These are phyloP conservation scores for cat (Felis catus) DNA, from an alignment of 2,113 vertebrate genomes.

Conservation along the genomic window F.catus_Fca126_mat1.0 CM031417.1:145098001-145098500, in stretches of 20 bases:
- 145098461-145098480: neutral
- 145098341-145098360: neutral
- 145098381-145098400: neutral
- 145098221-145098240: neutral
- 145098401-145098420: neutral
- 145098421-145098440: neutral
- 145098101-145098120: neutral
- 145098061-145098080: constrained; percentile 49
- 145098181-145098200: neutral
- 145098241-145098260: neutral
- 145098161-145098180: neutral
- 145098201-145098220: neutral
- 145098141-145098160: neutral
- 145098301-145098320: neutral
- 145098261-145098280: neutral
- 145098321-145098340: neutral
- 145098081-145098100: neutral
- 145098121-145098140: neutral
- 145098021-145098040: constrained; percentile 47
- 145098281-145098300: neutral
- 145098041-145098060: constrained; percentile 60
- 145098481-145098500: neutral
- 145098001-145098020: neutral
- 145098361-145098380: neutral
- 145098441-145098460: neutral